These are phyloP conservation scores for Henricia sp. DNA, from an alignment of 53 echinoderm and acorn worm species.

Conservation along the genomic window DNA sequence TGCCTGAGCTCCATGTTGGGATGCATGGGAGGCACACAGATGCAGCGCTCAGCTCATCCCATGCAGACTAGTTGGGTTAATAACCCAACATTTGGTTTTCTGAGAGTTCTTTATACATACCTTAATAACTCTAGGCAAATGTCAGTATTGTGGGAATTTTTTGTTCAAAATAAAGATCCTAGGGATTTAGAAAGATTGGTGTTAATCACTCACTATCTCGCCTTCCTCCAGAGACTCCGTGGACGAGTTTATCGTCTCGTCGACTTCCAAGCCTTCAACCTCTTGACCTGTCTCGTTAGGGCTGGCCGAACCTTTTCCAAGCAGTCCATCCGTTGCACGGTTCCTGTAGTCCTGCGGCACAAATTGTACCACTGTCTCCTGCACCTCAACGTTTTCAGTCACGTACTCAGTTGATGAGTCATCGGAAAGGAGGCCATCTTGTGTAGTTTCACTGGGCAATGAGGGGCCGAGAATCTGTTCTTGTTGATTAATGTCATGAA, in stretches of 20 bases:
- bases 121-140: too few relatives aligned
- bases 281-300: not conserved
- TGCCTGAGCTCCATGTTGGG: too few relatives aligned
- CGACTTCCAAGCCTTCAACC: not conserved
- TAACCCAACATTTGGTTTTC: too few relatives aligned
- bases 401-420: not conserved
- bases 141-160: too few relatives aligned
- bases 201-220: conserved; percentile 28
- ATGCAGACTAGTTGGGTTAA: too few relatives aligned
- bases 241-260: not conserved
- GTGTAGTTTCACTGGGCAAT: not conserved
- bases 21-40: too few relatives aligned
- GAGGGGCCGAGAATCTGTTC: not conserved
- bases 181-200: too few relatives aligned
- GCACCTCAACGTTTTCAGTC: not conserved
- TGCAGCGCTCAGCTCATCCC: too few relatives aligned
- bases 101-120: too few relatives aligned
- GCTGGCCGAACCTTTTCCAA: not conserved
- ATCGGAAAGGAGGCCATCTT: not conserved
- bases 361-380: not conserved
- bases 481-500: not conserved
- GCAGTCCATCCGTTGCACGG: not conserved
- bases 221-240: conserved; percentile 15
- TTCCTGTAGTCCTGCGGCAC: not conserved
- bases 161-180: too few relatives aligned